phyloP scores from a whole-genome alignment of 2,797 vertebrate genomes.

The Phalloptychus januarius region DNA sequence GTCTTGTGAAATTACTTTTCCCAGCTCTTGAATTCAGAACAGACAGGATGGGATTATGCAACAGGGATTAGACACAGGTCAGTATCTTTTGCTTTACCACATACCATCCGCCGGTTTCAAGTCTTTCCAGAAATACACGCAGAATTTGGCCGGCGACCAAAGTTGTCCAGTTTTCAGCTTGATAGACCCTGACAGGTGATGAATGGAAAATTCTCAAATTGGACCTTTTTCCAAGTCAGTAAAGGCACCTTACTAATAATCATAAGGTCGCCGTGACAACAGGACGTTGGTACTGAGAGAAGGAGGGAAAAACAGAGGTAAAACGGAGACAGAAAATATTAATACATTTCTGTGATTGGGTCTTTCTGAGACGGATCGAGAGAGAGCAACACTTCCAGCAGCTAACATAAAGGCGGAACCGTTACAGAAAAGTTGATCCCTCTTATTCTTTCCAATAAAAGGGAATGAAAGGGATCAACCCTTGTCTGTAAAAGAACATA shows the following conservation, averaged over 20 bases:
- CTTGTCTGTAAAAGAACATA: background rate
- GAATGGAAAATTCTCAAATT: background rate
- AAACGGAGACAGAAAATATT: background rate
- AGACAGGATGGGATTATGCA: conserved; percentile 13
- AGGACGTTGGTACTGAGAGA: background rate
- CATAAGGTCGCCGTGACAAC: background rate
- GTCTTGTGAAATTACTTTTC: background rate
- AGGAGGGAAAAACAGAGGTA: background rate
- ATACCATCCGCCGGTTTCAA: conserved; percentile 22
- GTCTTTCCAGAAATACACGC: background rate
- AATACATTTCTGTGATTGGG: background rate
- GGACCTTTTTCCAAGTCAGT: background rate
- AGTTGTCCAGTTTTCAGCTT: background rate
- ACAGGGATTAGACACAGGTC: conserved; percentile 40
- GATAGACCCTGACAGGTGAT: background rate
- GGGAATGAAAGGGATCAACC: no score
- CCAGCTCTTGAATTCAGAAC: background rate
- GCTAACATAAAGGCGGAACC: background rate
- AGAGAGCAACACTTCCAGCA: background rate
- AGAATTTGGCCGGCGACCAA: background rate
- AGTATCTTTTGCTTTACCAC: conserved; percentile 20
- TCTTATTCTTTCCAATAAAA: background rate
- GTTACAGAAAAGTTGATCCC: background rate
- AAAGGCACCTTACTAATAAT: background rate
- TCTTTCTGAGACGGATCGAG: background rate